Conservation (phyloP, 2,113 vertebrate genomes). For the Hypocryptadius cinnamomeus region DNA sequence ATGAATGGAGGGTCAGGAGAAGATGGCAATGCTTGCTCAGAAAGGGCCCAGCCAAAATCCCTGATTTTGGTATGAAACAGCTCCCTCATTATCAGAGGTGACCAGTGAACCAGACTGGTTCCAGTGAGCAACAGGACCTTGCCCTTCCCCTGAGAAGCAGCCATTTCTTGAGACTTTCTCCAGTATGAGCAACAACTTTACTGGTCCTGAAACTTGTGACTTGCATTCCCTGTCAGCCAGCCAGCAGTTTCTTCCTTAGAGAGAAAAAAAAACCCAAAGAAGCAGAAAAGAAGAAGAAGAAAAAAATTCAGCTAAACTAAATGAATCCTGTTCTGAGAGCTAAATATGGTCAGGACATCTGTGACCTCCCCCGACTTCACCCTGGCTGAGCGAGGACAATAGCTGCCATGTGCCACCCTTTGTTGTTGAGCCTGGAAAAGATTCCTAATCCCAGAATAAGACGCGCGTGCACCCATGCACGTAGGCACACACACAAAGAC, state of each 20-base stretch:
- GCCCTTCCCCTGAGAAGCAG: neutral
- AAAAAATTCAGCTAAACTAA: neutral
- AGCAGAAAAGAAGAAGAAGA: neutral
- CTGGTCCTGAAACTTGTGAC: neutral
- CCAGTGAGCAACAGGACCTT: neutral
- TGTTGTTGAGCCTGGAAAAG: conserved; percentile 31
- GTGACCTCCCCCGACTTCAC: conserved; percentile 47
- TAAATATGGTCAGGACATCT: conserved; percentile 58
- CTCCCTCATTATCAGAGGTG: neutral
- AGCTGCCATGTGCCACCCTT: conserved; percentile 45
- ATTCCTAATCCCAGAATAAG: conserved; percentile 9
- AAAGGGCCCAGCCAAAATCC: neutral
- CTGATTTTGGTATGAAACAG: neutral
- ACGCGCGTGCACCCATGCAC: neutral
- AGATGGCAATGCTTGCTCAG: neutral
- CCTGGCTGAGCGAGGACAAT: conserved; percentile 42
- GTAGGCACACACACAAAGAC: neutral
- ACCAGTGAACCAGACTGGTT: neutral
- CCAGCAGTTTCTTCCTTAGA: neutral
- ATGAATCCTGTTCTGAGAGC: conserved; percentile 26
- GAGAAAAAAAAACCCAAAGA: neutral
- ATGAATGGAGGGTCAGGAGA: neutral
- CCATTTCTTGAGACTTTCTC: neutral
- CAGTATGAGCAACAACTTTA: neutral
- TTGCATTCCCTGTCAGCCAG: neutral